phyloP scores from a whole-genome alignment of 2,113 vertebrate genomes.

The Hippocampus mohnikei region DNA sequence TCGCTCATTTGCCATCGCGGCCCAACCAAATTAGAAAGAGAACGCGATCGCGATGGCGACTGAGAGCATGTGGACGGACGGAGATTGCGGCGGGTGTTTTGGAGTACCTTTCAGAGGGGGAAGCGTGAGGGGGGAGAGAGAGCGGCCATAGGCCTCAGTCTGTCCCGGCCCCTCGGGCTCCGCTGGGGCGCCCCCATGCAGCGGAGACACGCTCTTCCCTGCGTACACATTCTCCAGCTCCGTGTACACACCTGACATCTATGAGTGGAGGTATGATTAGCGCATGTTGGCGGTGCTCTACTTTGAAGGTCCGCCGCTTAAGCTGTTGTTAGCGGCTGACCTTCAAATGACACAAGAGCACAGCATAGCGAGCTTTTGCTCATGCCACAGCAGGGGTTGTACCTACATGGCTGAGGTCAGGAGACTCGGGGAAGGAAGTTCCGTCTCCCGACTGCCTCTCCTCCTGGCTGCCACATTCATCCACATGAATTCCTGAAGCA shows the following conservation, averaged over 20 bases:
- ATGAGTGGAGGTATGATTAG: constrained; percentile 65
- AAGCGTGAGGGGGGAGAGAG: constrained; percentile 72
- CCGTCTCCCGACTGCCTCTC: constrained; percentile 96
- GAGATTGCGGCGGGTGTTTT: not conserved
- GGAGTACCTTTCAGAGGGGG: constrained; percentile 72
- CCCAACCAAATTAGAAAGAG: not conserved
- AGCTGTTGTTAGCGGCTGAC: constrained; percentile 19
- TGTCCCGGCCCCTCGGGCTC: constrained; percentile 69
- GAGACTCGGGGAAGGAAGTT: constrained; percentile 94
- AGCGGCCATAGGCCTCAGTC: constrained; percentile 73
- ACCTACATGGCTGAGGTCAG: constrained; percentile 93
- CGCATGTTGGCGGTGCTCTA: constrained; percentile 19
- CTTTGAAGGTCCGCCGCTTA: constrained; percentile 47
- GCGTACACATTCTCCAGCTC: constrained; percentile 85
- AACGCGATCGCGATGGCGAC: not conserved
- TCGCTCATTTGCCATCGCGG: constrained; percentile 15
- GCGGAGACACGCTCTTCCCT: constrained; percentile 72
- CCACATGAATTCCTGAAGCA: constrained; percentile 78
- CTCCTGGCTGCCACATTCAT: constrained; percentile 81
- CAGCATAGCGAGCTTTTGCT: constrained; percentile 27
- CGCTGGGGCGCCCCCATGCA: constrained; percentile 72
- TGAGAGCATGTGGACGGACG: constrained; percentile 9
- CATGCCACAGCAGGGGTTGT: constrained; percentile 41
- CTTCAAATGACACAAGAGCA: constrained; percentile 53
- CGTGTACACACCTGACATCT: constrained; percentile 95